A percentile compares a stretch with the other conserved stretches of the same genome.
Evolutionary conservation across 2,797 vertebrate genomes (phyloP).

Genomic region (Galagoides demidoff): DNA sequence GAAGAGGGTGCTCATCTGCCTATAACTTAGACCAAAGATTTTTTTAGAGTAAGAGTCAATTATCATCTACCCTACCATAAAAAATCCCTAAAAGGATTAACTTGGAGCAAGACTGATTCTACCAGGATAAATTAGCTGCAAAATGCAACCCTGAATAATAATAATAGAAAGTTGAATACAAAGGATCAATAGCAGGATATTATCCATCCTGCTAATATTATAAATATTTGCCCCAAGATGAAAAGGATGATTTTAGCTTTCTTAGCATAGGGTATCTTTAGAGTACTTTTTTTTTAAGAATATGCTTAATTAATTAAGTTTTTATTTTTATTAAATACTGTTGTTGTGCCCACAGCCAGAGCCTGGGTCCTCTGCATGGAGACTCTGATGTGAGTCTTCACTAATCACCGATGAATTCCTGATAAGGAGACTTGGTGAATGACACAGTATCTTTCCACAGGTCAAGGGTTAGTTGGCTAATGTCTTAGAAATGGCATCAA

Average conservation of each 20-base stretch:
- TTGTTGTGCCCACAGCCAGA: constrained; percentile 74
- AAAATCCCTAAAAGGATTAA: background rate
- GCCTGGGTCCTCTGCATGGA: constrained; percentile 86
- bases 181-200: background rate
- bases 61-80: background rate
- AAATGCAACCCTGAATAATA: background rate
- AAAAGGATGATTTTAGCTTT: background rate
- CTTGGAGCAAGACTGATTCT: background rate
- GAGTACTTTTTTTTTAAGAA: background rate
- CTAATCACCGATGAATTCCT: constrained; percentile 78
- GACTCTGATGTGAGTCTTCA: constrained; percentile 84
- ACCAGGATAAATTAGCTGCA: background rate
- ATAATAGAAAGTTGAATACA: background rate
- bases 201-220: background rate
- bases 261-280: background rate
- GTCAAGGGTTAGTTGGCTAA: constrained; percentile 90
- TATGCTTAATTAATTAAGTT: constrained; percentile 44
- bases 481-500: constrained; percentile 85
- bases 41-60: background rate
- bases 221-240: background rate
- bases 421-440: constrained; percentile 90
- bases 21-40: background rate
- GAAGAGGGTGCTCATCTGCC: no score
- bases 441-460: constrained; percentile 77
- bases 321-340: constrained; percentile 88